Base-by-base conservation (phyloP, 2,113 vertebrate species). In the Litocranius walleri region DNA sequence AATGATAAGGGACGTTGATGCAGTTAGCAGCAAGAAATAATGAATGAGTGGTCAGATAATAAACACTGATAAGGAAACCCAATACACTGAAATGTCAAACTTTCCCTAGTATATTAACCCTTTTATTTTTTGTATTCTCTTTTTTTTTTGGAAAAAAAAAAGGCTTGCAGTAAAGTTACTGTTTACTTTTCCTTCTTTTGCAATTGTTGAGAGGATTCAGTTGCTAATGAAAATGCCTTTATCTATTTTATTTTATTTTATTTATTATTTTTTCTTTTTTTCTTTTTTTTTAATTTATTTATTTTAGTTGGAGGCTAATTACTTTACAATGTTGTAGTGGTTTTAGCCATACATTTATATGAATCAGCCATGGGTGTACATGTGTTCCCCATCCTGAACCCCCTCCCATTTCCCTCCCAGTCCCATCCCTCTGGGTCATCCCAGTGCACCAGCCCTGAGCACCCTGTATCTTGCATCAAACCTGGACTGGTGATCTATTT, bases 201-300 rank as follows among this genome's bases (percentile, higher is more conserved):
- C 7, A 88, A 2, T 85, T 62, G 48, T 77, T 62, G 33, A 81
- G 64, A 91, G 27, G 14, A 3, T 94, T 95, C n/a, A 50, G 43
- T 92, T 95, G 57, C 30, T 90, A 92, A 80, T 54, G 86, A 67
- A 89, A 80, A 97, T 94, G 16, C 13, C 57, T 94, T 93, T 78
- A 11, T 84, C 85, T 92, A 52, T 96, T 98, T 97, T 95, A 91
- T n/a, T n/a, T n/a, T n/a, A n/a, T n/a, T n/a, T n/a, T n/a, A n/a
- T n/a, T n/a, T n/a, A n/a, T n/a, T n/a, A n/a, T n/a, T n/a, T n/a
- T n/a, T n/a, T n/a, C n/a, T n/a, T n/a, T n/a, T n/a, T n/a, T n/a
- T n/a, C n/a, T n/a, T n/a, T n/a, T n/a, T n/a, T n/a, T n/a, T n/a
- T n/a, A n/a, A n/a, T n/a, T n/a, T n/a, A n/a, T n/a, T n/a, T n/a